Conservation (phyloP, 2,888 invertebrate species). For the Actias luna region DNA sequence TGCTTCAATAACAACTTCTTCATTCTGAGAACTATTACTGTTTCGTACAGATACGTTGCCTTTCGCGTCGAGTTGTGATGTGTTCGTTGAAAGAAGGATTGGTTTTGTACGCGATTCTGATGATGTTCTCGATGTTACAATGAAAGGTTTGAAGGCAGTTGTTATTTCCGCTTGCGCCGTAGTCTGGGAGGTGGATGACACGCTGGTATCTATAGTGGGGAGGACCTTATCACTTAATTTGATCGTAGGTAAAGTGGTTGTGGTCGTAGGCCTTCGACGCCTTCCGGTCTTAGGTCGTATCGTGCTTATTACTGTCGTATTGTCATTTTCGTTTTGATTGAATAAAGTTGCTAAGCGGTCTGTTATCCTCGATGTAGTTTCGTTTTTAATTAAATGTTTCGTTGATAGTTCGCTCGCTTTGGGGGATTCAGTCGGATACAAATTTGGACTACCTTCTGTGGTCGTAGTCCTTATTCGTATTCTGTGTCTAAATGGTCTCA, state of each 20-base stretch:
- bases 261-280: constrained; percentile 73
- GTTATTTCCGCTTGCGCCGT: constrained; percentile 35
- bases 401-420: constrained; percentile 47
- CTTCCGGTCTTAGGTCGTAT: constrained; percentile 56
- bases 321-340: constrained; percentile 51
- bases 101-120: constrained; percentile 64
- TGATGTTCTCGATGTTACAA: constrained; percentile 72
- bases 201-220: constrained; percentile 32
- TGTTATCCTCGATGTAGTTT: constrained; percentile 49
- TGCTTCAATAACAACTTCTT: constrained; percentile 81
- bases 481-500: constrained; percentile 55
- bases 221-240: constrained; percentile 25
- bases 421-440: constrained; percentile 54
- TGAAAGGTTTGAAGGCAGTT: constrained; percentile 51
- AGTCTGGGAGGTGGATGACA: constrained; percentile 29
- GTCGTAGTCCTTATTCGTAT: constrained; percentile 72
- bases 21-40: constrained; percentile 55
- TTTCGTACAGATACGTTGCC: constrained; percentile 48
- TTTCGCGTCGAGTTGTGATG: constrained; percentile 36
- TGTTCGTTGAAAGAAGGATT: constrained; percentile 40
- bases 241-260: constrained; percentile 48
- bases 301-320: constrained; percentile 46
- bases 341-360: constrained; percentile 57
- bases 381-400: constrained; percentile 42
- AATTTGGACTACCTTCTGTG: constrained; percentile 53